These are phyloP conservation scores for Drosophila pseudoananassae DNA, from an alignment of 1,140 invertebrate species.

Conservation along the genomic window DNA sequence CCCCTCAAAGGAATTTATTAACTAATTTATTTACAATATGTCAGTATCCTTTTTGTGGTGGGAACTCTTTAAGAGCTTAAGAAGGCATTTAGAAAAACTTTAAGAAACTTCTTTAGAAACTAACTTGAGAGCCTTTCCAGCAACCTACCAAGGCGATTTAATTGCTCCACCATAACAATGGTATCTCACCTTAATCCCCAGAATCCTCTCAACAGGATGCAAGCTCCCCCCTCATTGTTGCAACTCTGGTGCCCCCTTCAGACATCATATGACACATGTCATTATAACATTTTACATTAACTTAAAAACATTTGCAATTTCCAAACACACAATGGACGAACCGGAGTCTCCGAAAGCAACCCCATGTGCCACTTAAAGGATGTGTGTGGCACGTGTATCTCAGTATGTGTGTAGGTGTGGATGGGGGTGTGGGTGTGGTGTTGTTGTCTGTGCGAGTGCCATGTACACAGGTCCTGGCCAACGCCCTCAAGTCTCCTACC, in stretches of 20 bases:
- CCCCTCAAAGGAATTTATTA: constrained; percentile 18
- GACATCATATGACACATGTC: constrained; percentile 67
- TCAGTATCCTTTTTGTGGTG: constrained; percentile 15
- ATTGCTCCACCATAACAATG: not conserved
- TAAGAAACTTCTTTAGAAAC: too few species aligned
- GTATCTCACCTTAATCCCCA: not conserved
- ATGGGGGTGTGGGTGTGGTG: constrained; percentile 30
- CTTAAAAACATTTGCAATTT: constrained; percentile 81
- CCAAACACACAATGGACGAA: constrained; percentile 54
- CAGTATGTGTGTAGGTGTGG: constrained; percentile 2
- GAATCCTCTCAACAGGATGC: not conserved
- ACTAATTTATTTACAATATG: constrained; percentile 65
- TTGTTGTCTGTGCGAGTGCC: not conserved
- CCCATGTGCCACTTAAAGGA: constrained; percentile 67
- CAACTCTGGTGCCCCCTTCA: constrained; percentile 25
- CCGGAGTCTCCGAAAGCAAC: constrained; percentile 50
- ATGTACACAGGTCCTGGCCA: constrained; percentile 45
- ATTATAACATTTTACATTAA: constrained; percentile 79
- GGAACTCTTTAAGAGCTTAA: constrained; percentile 17
- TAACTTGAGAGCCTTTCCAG: not conserved
- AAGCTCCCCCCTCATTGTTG: constrained; percentile 14
- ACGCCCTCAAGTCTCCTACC: constrained; percentile 57
- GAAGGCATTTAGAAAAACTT: too few species aligned
- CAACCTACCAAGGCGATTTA: not conserved
- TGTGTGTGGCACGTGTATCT: constrained; percentile 56